Evolutionary conservation across 2,113 vertebrate species (phyloP).

Genomic region (Mus pahari): DNA sequence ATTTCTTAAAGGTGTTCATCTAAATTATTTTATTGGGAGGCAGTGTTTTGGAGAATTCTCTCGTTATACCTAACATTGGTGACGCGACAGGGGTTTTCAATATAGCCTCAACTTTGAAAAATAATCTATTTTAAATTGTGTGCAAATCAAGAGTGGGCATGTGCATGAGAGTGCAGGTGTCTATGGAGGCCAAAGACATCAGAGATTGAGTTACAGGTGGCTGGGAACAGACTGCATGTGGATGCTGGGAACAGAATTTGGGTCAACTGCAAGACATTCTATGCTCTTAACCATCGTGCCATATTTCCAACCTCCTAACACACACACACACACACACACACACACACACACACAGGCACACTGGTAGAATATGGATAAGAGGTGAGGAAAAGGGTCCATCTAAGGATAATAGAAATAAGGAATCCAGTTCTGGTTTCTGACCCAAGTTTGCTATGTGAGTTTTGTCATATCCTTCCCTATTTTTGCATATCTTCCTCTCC

Average conservation of each 20-base stretch:
- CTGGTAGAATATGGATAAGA: background rate
- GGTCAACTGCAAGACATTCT: background rate
- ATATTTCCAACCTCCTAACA: background rate
- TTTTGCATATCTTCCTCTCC: background rate
- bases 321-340: background rate
- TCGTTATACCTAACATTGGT: background rate
- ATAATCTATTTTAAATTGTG: background rate
- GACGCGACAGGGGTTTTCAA: constrained; percentile 21
- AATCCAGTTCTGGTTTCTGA: constrained; percentile 42
- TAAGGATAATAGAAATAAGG: constrained; percentile 45
- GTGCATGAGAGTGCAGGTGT: background rate
- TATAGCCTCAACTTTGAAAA: constrained; percentile 17
- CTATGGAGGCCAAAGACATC: background rate
- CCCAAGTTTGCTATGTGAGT: constrained; percentile 13
- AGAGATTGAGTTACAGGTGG: background rate
- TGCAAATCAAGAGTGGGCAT: background rate
- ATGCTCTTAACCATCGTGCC: background rate
- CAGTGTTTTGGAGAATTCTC: constrained; percentile 60
- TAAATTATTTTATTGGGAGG: constrained; percentile 57
- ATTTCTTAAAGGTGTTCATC: constrained; percentile 35
- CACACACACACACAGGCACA: background rate
- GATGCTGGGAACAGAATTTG: background rate
- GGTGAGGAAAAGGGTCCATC: background rate
- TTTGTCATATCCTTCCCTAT: constrained; percentile 40
- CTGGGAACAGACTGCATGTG: background rate